Base-by-base conservation (phyloP, 2,113 vertebrate genomes). In the Sander vitreus region DNA sequence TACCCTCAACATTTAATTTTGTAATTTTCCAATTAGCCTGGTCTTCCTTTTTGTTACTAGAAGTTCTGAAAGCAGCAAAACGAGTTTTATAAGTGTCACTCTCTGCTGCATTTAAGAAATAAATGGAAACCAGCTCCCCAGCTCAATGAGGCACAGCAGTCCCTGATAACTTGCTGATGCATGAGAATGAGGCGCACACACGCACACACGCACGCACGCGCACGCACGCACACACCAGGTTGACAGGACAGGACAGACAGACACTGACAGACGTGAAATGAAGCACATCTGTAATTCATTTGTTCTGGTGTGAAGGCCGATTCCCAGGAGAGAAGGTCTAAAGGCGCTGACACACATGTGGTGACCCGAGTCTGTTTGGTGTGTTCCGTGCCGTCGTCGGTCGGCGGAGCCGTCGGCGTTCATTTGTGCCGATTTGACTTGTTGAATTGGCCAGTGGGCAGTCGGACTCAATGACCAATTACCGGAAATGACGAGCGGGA, bases 131-230 rank as follows among this genome's bases (percentile, higher is more conserved):
- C 78, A 84, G 85, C 85, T 90, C 89, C 89, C 60, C 65, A 68
- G 89, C 78, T 91, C 92, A 91, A 93, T 92, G 93, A 94, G 92
- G 90, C 90, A 89, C 83, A 88, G 79, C 91, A 58, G 77, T 83
- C 83, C 85, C 89, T 92, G 91, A 93, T 93, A 94, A 94, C 88
- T 81, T 88, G 85, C 91, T 90, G 92, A 88, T 93, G 88, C 90
- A 91, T 91, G 90, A 86, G 88, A 78, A 84, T 72, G 70, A 76
- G 78, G 68, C 10, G 53, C 68, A 23, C 45, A 45, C 55, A 62
- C 78, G 21, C 78, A 58, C 78, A 47, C 63, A 25, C 69, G 58
- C 63, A 25, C 69, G 58, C 53, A 47, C 64, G 47, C 39, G 23
- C 36, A 70, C 60, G n/a, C n/a, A 57, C 63, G 51, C 66, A 53